Percentiles rank a stretch among this genome's conserved stretches.
Conservation (phyloP, 2,888 invertebrate genomes). For the Archaeoteleia sp. region DNA sequence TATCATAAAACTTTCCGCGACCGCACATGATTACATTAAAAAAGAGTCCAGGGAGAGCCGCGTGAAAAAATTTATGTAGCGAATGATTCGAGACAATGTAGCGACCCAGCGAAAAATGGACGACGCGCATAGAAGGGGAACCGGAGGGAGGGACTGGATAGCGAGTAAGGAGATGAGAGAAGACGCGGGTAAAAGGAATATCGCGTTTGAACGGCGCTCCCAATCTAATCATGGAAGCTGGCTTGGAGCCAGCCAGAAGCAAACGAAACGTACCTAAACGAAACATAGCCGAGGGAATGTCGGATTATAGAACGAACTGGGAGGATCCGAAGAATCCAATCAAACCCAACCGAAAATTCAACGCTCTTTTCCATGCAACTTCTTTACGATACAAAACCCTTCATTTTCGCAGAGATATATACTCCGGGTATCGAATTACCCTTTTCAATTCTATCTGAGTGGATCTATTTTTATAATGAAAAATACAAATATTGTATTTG, state of each 20-base stretch:
- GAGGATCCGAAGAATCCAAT: conserved; percentile 54
- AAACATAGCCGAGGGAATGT: conserved; percentile 43
- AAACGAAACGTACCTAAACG: conserved; percentile 41
- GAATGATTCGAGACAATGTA: conserved; percentile 48
- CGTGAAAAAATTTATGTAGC: conserved; percentile 44
- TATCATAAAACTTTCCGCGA: conserved; percentile 36
- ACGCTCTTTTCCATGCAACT: conserved; percentile 47
- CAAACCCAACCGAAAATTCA: conserved; percentile 52
- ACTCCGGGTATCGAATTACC: conserved; percentile 23
- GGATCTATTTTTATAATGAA: background rate
- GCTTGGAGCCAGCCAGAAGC: conserved; percentile 54
- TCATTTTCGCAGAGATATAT: conserved; percentile 40
- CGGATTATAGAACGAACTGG: conserved; percentile 50
- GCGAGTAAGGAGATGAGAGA: conserved; percentile 24
- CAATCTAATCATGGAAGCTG: conserved; percentile 67
- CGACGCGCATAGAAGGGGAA: conserved; percentile 40
- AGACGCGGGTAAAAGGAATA: conserved; percentile 40
- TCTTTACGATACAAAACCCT: conserved; percentile 50
- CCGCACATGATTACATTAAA: conserved; percentile 42
- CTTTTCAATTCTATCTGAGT: background rate
- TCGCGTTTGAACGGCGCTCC: conserved; percentile 51
- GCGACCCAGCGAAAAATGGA: conserved; percentile 53
- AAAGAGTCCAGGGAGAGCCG: conserved; percentile 26
- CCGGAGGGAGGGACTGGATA: conserved; percentile 33
- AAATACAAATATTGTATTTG: too few species aligned